Base-by-base conservation (phyloP, 2,888 invertebrate genomes). In the Artemia sinica region DNA sequence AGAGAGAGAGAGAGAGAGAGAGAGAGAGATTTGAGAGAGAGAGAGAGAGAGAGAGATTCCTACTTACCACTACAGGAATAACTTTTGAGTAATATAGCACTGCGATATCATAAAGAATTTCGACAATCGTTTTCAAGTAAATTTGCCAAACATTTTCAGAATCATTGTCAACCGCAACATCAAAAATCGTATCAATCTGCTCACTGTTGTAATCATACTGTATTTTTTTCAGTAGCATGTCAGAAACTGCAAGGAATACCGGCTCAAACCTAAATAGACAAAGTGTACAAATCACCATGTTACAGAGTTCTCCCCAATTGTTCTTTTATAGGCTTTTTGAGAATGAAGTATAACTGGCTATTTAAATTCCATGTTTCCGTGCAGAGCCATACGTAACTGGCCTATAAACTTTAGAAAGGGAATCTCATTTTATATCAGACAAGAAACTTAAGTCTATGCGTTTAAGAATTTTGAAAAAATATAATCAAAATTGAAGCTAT, bases 201-300 rank as follows among this genome's bases (percentile, higher is more conserved):
- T 58, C 58, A n/a, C 18, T 18, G 58, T 58, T 58, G 58, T 58
- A 58, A 58, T n/a, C 58, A n/a, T 14, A 14, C 18, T 58, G 58
- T 8, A 58, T 58, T 58, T 58, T 58, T 10, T 58, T 58, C 58
- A 58, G 58, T 18, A 58, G 58, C 58, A 58, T 58, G 8, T 58
- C 58, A 9, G 14, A 58, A 58, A 58, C 58, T 9, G 58, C 58
- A n/a, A 58, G 58, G 58, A 58, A 58, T 14, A 58, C 58, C 1
- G 58, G 58, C 8, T 58, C 58, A 18, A 58, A 58, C 18, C 58
- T 58, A 18, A 58, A 10, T 8, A 18, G 58, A 58, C 10, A 58
- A 58, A n/a, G 28, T 28, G 28, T 28, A 4, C 28, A 28, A 28
- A 28, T 28, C 28, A 28, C n/a, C n/a, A n/a, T n/a, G n/a, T n/a